Evolutionary conservation across 1,140 invertebrate genomes (phyloP).

Genomic region (Bombus vancouverensis): DNA sequence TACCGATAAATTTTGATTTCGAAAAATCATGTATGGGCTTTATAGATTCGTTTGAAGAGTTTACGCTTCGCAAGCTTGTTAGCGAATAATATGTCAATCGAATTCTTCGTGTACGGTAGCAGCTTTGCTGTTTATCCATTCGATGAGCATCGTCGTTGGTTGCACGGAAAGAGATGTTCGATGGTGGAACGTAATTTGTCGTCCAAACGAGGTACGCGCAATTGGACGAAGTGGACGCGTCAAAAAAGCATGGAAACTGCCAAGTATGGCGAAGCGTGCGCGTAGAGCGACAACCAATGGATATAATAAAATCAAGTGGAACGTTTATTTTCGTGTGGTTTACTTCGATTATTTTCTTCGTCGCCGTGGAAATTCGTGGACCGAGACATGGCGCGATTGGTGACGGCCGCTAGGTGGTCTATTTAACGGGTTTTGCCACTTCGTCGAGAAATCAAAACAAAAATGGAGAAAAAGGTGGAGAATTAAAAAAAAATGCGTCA

Average conservation of each 20-base stretch:
- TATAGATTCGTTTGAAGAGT: neutral
- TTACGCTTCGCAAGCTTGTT: neutral
- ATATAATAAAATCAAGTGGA: slow-evolving; percentile 69
- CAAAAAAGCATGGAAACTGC: neutral
- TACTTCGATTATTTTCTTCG: slow-evolving; percentile 10
- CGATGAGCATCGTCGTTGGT: neutral
- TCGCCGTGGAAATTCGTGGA: slow-evolving; percentile 50
- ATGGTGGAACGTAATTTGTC: slow-evolving; percentile 7
- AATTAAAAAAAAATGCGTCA: too few relatives aligned
- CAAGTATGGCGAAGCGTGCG: too few relatives aligned
- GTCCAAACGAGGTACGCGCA: neutral
- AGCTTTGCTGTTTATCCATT: neutral
- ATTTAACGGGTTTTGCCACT: slow-evolving; percentile 29
- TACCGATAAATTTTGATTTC: neutral
- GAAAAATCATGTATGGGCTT: neutral
- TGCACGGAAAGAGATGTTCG: neutral
- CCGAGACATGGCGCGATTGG: neutral
- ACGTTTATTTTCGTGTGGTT: slow-evolving; percentile 64
- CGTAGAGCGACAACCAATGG: neutral
- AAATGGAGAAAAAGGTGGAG: neutral
- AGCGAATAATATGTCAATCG: neutral
- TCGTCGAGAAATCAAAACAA: slow-evolving; percentile 1
- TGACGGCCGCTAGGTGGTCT: slow-evolving; percentile 12
- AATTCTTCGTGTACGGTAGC: neutral
- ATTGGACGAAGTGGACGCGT: neutral